Evolutionary conservation across 2,888 invertebrate genomes (phyloP).

Genomic region (Pardosa pseudoannulata): DNA sequence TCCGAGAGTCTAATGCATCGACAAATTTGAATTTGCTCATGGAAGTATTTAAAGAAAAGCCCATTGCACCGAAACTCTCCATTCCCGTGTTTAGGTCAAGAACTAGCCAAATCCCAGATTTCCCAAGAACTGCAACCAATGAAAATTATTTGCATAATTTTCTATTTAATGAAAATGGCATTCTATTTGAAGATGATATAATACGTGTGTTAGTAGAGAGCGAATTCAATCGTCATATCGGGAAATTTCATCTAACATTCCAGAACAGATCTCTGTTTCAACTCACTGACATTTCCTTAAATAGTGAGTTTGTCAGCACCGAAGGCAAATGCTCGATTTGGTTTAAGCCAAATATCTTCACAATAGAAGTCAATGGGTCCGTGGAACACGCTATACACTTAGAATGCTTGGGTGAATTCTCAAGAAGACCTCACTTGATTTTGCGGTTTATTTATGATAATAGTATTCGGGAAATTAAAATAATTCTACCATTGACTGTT

Average conservation of each 20-base stretch:
- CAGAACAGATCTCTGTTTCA: slow-evolving; percentile 22
- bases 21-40: not conserved
- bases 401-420: slow-evolving; percentile 39
- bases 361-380: not conserved
- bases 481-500: slow-evolving; percentile 40
- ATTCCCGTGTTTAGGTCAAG: too few relatives aligned
- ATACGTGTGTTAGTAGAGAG: not conserved
- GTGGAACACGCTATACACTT: slow-evolving; percentile 21
- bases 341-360: not conserved
- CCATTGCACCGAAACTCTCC: not conserved
- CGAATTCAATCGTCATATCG: slow-evolving; percentile 9
- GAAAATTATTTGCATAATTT: not conserved
- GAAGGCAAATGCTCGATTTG: not conserved
- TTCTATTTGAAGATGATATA: slow-evolving; percentile 33
- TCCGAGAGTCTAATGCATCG: not conserved
- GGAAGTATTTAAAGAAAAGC: not conserved
- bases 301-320: not conserved
- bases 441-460: not conserved
- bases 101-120: too few relatives aligned
- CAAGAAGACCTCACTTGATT: slow-evolving; percentile 1
- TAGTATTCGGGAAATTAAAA: not conserved
- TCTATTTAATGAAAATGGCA: slow-evolving; percentile 28
- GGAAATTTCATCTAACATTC: slow-evolving; percentile 20
- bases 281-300: not conserved
- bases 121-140: not conserved